Base-by-base conservation (phyloP, 2,797 vertebrate species). In the Astyanax mexicanus region DNA sequence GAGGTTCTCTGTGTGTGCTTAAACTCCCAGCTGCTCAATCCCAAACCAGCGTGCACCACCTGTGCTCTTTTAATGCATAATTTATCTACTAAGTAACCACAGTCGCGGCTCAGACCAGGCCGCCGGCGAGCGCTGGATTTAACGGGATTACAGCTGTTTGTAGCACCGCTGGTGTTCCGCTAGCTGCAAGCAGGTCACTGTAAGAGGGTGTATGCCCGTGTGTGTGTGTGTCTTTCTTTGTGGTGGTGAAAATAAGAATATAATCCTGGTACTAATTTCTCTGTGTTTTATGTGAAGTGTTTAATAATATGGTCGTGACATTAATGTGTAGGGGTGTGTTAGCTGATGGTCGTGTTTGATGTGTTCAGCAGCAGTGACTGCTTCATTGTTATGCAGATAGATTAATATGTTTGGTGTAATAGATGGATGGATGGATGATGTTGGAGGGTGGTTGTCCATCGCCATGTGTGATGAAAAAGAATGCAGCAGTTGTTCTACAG, bases 1-100 rank as follows among this genome's bases (percentile, higher is more conserved):
- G 85, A 69, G 87, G 74, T 87, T 89, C 75, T 86, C 80, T 69
- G 73, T 83, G 83, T 85, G 83, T 77, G 85, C 86, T 69, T 69
- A 72, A 49, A 52, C 69, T 77, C 68, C 58, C 81, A 81, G 75
- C 75, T 77, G 72, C 74, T 79, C 57, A 37, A 57, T 52, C 69
- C 69, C 45, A 88, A 87, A 76, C 87, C 86, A 85, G 88, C 86
- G 86, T 61, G 75, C 54, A 65, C 89, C 92, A 91, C 90, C 89
- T 89, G 90, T 90, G 88, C 88, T 81, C 85, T 91, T 93, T 90
- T 89, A 92, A 93, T 92, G 89, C 89, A 93, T 91, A 89, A 92
- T 92, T 90, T 87, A 91, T 92, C 86, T 87, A 80, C 88, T 90
- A 90, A 91, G 90, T 90, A 91, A 89, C 89, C 89, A 84, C 88